Percentiles rank a stretch among this genome's conserved stretches.
Conservation (phyloP, 64 coral and sea anemone species). For the Montipora efflorescens region DNA sequence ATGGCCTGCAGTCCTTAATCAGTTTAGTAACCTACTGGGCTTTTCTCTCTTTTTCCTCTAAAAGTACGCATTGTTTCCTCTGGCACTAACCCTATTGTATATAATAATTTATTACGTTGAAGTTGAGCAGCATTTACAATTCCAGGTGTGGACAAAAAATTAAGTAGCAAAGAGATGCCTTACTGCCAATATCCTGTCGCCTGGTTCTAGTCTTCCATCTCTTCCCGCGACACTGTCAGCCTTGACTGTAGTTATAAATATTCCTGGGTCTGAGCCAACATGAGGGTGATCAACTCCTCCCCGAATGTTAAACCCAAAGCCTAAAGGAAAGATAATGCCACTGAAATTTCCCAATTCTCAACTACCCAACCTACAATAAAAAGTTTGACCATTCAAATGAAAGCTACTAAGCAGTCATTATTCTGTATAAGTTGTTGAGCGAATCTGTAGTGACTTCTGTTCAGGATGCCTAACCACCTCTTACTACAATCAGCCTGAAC, state of each 20-base stretch:
- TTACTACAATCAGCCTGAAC: too few relatives aligned
- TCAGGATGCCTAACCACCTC: too few relatives aligned
- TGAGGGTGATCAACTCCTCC: slow-evolving; percentile 95
- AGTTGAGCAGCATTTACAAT: too few relatives aligned
- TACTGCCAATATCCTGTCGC: slow-evolving; percentile 97
- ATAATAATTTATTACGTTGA: too few relatives aligned
- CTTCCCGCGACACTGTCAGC: slow-evolving; percentile 80
- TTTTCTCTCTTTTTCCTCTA: too few relatives aligned
- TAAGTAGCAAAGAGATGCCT: neutral
- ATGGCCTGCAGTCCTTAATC: too few relatives aligned
- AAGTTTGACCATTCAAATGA: neutral
- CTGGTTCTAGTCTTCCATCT: slow-evolving; percentile 88
- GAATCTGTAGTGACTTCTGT: too few relatives aligned
- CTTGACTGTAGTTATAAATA: slow-evolving; percentile 90
- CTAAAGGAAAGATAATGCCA: neutral
- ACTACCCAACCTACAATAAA: neutral
- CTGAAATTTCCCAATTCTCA: neutral
- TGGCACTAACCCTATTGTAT: too few relatives aligned
- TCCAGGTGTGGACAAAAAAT: too few relatives aligned
- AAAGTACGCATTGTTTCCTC: too few relatives aligned
- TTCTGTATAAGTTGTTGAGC: too few relatives aligned
- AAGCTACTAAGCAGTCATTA: neutral
- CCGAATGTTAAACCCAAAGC: slow-evolving; percentile 96
- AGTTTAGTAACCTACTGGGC: too few relatives aligned
- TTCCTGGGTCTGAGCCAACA: slow-evolving; percentile 90